Percentiles rank a stretch among this genome's conserved stretches.
phyloP scores from a whole-genome alignment of 2,113 vertebrate genomes.

The Onychostoma macrolepis region DNA sequence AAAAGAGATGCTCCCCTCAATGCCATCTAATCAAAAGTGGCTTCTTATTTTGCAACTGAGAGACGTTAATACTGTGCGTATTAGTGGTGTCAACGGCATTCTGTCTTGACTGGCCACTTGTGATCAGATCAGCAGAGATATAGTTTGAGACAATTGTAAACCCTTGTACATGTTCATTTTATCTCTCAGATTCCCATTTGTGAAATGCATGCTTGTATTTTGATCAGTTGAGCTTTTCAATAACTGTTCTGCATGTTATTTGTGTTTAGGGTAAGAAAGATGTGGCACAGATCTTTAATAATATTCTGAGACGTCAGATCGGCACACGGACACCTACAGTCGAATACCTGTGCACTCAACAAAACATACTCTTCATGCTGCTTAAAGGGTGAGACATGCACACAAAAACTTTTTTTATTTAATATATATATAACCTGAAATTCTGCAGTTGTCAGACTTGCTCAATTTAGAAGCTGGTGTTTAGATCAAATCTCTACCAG shows the following conservation, averaged over 20 bases:
- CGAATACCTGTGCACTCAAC: conserved; percentile 93
- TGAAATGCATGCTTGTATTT: not conserved
- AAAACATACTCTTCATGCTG: conserved; percentile 92
- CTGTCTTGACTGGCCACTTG: not conserved
- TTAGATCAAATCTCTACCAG: not conserved
- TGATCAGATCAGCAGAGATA: not conserved
- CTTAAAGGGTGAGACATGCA: conserved; percentile 86
- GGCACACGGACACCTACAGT: conserved; percentile 92
- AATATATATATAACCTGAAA: not conserved
- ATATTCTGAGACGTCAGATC: conserved; percentile 96
- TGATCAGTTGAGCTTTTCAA: not conserved
- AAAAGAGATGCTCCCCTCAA: not conserved
- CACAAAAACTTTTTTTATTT: not conserved
- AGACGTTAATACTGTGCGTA: not conserved
- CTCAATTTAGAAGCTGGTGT: not conserved
- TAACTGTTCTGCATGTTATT: conserved; percentile 6
- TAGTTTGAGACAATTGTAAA: not conserved
- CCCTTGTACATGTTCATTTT: not conserved
- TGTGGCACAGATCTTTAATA: conserved; percentile 98
- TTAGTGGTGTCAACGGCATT: not conserved
- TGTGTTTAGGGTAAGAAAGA: conserved; percentile 92
- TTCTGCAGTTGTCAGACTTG: not conserved
- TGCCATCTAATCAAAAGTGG: not conserved
- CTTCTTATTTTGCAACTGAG: not conserved
- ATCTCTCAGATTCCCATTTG: not conserved